Conservation (phyloP, 2,797 vertebrate species). For the Nannoperca australis region DNA sequence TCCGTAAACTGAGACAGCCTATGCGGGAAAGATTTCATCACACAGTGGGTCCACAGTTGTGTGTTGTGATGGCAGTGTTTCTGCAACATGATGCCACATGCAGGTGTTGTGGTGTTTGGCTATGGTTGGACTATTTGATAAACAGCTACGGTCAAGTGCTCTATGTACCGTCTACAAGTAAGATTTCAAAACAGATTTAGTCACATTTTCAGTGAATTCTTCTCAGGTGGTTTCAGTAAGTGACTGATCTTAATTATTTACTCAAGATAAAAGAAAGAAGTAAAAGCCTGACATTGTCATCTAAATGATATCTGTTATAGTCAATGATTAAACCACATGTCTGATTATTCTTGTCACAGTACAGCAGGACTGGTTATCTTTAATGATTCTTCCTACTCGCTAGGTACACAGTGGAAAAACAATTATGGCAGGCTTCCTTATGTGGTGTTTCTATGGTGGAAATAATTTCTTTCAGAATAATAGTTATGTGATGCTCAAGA, state of each 20-base stretch:
- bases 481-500: not conserved
- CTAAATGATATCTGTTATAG: not conserved
- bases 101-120: conserved; percentile 44
- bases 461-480: conserved; percentile 2
- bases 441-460: conserved; percentile 6
- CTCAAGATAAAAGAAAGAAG: not conserved
- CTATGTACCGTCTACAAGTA: not conserved
- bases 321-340: conserved; percentile 27
- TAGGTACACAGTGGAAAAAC: not conserved
- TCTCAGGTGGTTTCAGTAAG: not conserved
- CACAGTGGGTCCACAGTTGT: conserved; percentile 14
- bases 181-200: not conserved
- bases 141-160: not conserved
- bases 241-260: not conserved
- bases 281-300: not conserved
- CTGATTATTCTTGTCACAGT: conserved; percentile 12
- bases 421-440: not conserved
- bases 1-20: conserved; percentile 6
- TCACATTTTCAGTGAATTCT: not conserved
- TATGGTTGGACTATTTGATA: conserved; percentile 29
- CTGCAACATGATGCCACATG: conserved; percentile 42
- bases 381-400: conserved; percentile 6
- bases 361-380: conserved; percentile 42
- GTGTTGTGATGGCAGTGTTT: conserved; percentile 29
- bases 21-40: conserved; percentile 25